Evolutionary conservation across 2,888 invertebrate genomes (phyloP), one percentile per base, ranked within the genome.

Genomic region (Byasa hedistus): DNA sequence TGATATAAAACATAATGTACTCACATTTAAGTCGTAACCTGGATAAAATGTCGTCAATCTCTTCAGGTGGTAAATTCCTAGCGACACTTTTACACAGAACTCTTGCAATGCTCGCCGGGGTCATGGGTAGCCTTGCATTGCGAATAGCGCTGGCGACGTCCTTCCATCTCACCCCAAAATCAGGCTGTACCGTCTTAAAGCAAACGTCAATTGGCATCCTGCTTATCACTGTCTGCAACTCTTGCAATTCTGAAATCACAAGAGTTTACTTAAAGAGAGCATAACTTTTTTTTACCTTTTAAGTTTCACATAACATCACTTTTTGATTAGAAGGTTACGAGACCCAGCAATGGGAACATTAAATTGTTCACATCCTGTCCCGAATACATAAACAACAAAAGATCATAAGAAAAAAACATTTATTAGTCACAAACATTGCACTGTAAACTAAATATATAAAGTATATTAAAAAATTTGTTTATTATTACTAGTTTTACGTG

Each of bases 121-220:
- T 77, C 85, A 89, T 85, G 0, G 86, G 83, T 15, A 87, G 70
- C 0, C 83, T 72, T 0, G 79, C 72, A 23, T 79, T 82, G 1
- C 84, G 75, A 0, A 89, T 77, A 0, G 83, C 81, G 0, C 73
- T 72, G 0, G 82, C 74, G 0, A 89, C 72, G 0, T 85, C 83
- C 5, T 74, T 69, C 88, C 88, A 89, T 2, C 72, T 72, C 1
- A 89, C 71, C 0, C 84, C 86, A n/a, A 89, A 81, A 61, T 88
- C 88, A 0, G 88, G 83, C 1, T 85, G 55, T 0, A 81, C 84
- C 0, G 73, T 70, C 2, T 72, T 71, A 60, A 83, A 83, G 68
- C 82, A 83, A 2, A 79, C 73, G 3, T 80, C 73, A 2, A 87
- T 56, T 0, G 86, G 74, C 83, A 88, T 83, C 63, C 79, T 85